These are phyloP conservation scores for Triplophysa tibetana DNA, from an alignment of 2,113 vertebrate genomes.

Conservation along the genomic window DNA sequence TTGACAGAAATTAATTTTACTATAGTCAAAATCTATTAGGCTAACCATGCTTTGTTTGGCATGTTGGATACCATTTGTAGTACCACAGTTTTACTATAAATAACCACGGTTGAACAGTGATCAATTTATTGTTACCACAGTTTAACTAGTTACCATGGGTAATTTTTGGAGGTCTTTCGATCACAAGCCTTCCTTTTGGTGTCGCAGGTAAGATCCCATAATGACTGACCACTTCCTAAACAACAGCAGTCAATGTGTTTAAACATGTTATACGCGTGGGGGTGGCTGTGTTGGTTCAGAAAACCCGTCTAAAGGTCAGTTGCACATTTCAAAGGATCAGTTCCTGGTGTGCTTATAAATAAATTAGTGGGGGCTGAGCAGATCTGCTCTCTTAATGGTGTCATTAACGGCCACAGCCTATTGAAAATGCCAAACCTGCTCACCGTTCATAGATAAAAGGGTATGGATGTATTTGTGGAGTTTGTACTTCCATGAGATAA, in stretches of 20 bases:
- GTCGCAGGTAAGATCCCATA: background rate
- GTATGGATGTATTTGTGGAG: constrained; percentile 34
- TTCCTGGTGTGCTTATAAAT: constrained; percentile 57
- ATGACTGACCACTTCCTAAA: constrained; percentile 5
- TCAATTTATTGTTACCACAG: no score
- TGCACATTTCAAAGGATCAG: constrained; percentile 53
- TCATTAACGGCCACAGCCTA: constrained; percentile 52
- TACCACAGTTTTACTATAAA: no score
- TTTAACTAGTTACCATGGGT: no score
- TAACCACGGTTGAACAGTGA: no score
- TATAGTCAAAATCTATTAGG: no score
- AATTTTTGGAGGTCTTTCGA: no score
- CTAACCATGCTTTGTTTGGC: no score
- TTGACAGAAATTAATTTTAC: no score
- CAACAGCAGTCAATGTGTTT: constrained; percentile 37
- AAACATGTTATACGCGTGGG: constrained; percentile 27
- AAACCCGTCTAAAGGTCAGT: constrained; percentile 55
- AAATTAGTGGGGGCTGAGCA: constrained; percentile 53
- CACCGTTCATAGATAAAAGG: constrained; percentile 42
- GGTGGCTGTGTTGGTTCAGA: constrained; percentile 39
- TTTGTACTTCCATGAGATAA: constrained; percentile 14
- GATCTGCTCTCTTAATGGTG: constrained; percentile 53
- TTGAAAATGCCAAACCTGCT: constrained; percentile 51
- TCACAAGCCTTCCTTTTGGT: background rate
- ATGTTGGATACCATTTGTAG: no score